Evolutionary conservation across 2,113 vertebrate species (phyloP), one percentile per base, ranked within the genome.

Genomic region (Lagenorhynchus albirostris): DNA sequence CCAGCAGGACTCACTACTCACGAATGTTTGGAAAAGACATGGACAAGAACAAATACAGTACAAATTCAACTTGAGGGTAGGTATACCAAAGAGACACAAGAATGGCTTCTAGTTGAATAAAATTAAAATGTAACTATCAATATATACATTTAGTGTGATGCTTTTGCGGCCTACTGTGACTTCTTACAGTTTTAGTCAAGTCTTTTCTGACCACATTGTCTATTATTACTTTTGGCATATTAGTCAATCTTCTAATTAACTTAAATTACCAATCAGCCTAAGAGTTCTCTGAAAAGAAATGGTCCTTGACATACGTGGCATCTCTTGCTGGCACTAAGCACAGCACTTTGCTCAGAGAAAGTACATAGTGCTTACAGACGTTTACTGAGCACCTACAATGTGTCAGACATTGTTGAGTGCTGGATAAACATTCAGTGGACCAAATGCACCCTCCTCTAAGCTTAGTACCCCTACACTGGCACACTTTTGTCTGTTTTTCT

Each of bases 11-110:
- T 36, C 33, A 89, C 26, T 94, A 89, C 26, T 91, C 26, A 50
- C 36, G 25, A 83, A 95, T 6, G 55, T 80, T 92, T 86, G 94
- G 47, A 63, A 96, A 94, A 96, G 63, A 84, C 70, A 94, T 13
- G 77, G 17, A 65, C 47, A 85, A 89, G 26, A 89, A 82, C 31
- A 95, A 23, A 89, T 18, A 76, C 0, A 94, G 41, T 44, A 44
- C 44, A 92, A 71, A 68, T 68, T 41, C 62, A 79, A 31, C 53
- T 84, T 96, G 36, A 41, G 47, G 23, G n/a, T 73, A 25, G 6
- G 5, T 60, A 84, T 6, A 58, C 15, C 77, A 88, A 82, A 94
- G 18, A 94, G 15, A 63, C 41, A 80, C 15, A 18, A 86, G 60
- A 38, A 29, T 14, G 12, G 44, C 38, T 89, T 92, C 70, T 60